Evolutionary conservation across 2,888 invertebrate genomes (phyloP).

Genomic region (Drosophila nr. perissopoda): DNA sequence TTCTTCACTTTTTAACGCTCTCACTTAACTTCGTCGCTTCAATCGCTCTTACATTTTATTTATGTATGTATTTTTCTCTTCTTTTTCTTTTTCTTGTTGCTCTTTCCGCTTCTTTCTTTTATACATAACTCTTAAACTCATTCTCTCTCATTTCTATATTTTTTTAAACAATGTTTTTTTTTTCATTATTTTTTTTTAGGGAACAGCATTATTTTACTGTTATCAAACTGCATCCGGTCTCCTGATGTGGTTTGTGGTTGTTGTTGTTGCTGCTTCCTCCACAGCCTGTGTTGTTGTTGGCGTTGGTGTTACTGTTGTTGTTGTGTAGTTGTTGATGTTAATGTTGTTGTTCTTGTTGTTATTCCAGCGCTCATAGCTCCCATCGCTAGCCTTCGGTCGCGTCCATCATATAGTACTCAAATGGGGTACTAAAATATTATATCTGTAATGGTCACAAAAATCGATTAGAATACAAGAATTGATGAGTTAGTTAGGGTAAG

Average conservation of each 20-base stretch:
- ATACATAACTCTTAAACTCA: slow-evolving; percentile 51
- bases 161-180: slow-evolving; percentile 39
- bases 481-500: neutral
- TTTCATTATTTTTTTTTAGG: slow-evolving; percentile 28
- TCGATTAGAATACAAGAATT: slow-evolving; percentile 11
- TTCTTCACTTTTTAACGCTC: slow-evolving; percentile 66
- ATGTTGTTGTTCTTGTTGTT: slow-evolving; percentile 13
- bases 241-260: slow-evolving; percentile 31
- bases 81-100: slow-evolving; percentile 31
- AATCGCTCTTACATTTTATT: slow-evolving; percentile 28
- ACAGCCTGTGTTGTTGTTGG: slow-evolving; percentile 24
- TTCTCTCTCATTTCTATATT: slow-evolving; percentile 29
- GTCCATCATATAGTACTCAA: slow-evolving; percentile 72
- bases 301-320: slow-evolving; percentile 12
- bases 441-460: slow-evolving; percentile 62
- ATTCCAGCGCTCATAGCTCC: slow-evolving; percentile 36
- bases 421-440: slow-evolving; percentile 77
- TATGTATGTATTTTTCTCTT: slow-evolving; percentile 46
- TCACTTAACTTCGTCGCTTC: slow-evolving; percentile 29
- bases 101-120: slow-evolving; percentile 36
- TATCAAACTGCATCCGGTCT: slow-evolving; percentile 39
- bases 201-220: slow-evolving; percentile 54
- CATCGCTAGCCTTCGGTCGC: slow-evolving; percentile 43
- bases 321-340: slow-evolving; percentile 28
- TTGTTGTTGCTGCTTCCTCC: slow-evolving; percentile 36